A percentile compares a stretch with the other conserved stretches of the same genome.
phyloP scores from a whole-genome alignment of 2,797 vertebrate species.

The Emys orbicularis region DNA sequence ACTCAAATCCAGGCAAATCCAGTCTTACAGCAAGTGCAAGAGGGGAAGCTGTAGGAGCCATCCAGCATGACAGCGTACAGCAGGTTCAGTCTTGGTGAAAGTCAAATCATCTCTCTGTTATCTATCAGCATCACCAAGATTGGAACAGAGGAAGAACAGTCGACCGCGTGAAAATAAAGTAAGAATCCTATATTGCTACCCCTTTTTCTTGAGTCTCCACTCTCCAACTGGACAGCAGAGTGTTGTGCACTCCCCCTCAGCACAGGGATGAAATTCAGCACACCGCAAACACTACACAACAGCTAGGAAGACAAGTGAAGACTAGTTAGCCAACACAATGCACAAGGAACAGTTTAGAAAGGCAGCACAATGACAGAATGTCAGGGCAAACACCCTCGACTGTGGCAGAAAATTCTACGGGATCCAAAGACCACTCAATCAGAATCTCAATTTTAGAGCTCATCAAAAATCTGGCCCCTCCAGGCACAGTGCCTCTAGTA shows the following conservation, averaged over 20 bases:
- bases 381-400: accelerated
- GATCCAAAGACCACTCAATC: neutral
- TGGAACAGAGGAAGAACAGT: neutral
- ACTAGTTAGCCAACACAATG: no score
- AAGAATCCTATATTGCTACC: neutral
- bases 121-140: neutral
- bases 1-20: neutral
- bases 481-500: neutral
- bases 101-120: neutral
- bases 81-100: neutral
- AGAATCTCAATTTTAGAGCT: neutral
- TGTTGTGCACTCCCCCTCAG: neutral
- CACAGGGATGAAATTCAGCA: neutral
- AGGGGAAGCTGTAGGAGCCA: neutral
- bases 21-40: no score
- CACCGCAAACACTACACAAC: neutral
- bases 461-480: neutral
- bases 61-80: neutral
- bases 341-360: neutral
- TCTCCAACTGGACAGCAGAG: neutral
- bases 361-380: neutral
- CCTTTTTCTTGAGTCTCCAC: neutral
- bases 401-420: accelerated
- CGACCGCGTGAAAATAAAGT: neutral
- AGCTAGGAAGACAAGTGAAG: neutral